These are phyloP conservation scores for Neoscelio sp. DNA, from an alignment of 2,888 invertebrate species.

Conservation along the genomic window DNA sequence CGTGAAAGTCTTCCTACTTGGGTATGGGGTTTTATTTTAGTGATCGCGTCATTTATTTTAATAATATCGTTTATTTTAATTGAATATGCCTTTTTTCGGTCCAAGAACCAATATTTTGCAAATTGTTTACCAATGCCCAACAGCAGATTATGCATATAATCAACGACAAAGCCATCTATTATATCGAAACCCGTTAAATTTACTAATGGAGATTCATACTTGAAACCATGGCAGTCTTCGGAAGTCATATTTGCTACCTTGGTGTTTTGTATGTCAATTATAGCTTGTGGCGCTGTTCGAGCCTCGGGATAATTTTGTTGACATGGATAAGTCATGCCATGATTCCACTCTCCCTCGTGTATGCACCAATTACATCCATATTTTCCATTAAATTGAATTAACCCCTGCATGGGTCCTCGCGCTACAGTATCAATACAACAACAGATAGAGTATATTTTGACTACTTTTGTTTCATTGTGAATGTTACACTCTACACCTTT, in stretches of 20 bases:
- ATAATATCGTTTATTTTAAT: background rate
- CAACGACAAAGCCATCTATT: slow-evolving; percentile 53
- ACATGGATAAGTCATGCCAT: slow-evolving; percentile 20
- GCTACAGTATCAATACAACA: slow-evolving; percentile 45
- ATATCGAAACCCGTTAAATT: slow-evolving; percentile 60
- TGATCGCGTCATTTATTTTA: background rate
- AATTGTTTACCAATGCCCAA: slow-evolving; percentile 58
- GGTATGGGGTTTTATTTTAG: slow-evolving; percentile 3
- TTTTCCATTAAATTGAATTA: slow-evolving; percentile 53
- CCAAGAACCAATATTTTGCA: slow-evolving; percentile 53
- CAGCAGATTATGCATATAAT: slow-evolving; percentile 66
- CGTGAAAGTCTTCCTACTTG: slow-evolving; percentile 29
- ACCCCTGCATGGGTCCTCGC: slow-evolving; percentile 41
- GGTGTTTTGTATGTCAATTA: slow-evolving; percentile 2
- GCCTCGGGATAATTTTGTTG: background rate
- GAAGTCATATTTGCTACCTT: background rate
- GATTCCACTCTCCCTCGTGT: slow-evolving; percentile 44
- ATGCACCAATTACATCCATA: slow-evolving; percentile 66
- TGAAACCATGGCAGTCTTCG: slow-evolving; percentile 15
- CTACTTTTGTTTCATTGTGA: slow-evolving; percentile 14
- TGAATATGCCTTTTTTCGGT: background rate
- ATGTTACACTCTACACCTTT: slow-evolving; percentile 43
- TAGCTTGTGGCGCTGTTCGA: slow-evolving; percentile 1
- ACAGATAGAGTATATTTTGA: slow-evolving; percentile 33
- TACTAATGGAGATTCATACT: slow-evolving; percentile 21